Evolutionary conservation across 1,140 invertebrate species (phyloP).

Genomic region (Dreissena polymorpha): DNA sequence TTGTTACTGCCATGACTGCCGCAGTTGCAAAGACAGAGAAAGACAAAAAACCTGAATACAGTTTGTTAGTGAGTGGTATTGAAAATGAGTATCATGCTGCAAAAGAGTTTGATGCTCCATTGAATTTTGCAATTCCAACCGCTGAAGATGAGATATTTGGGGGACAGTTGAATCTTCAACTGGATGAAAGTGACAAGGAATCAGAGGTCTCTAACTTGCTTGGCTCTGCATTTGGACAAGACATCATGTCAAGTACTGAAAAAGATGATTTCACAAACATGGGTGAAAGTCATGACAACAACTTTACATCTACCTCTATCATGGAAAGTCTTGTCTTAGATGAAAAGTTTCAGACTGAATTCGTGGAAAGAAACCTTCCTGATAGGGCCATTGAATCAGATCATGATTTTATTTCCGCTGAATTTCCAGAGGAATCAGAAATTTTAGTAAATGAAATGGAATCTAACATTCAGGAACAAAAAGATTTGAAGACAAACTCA

Average conservation of each 20-base stretch:
- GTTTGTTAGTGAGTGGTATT: constrained; percentile 4
- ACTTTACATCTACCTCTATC: constrained; percentile 25
- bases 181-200: constrained; percentile 47
- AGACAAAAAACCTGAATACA: constrained; percentile 19
- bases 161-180: constrained; percentile 21
- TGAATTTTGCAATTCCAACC: not conserved
- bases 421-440: constrained; percentile 44
- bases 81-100: constrained; percentile 18
- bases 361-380: constrained; percentile 51
- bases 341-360: constrained; percentile 51
- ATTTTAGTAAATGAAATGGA: constrained; percentile 38
- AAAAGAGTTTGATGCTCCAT: not conserved
- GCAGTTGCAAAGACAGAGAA: constrained; percentile 15
- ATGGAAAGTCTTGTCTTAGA: constrained; percentile 46
- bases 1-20: not conserved
- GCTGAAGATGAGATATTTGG: constrained; percentile 6
- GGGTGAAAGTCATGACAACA: constrained; percentile 15
- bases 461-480: not conserved
- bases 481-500: not conserved
- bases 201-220: constrained; percentile 30
- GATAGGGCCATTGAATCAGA: constrained; percentile 43
- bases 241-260: not conserved
- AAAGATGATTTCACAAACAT: not conserved
- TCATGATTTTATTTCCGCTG: constrained; percentile 44
- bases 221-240: constrained; percentile 25